A percentile compares a stretch with the other conserved stretches of the same genome.
Conservation (phyloP, 2,113 vertebrate species). For the Orthonyx spaldingii region DNA sequence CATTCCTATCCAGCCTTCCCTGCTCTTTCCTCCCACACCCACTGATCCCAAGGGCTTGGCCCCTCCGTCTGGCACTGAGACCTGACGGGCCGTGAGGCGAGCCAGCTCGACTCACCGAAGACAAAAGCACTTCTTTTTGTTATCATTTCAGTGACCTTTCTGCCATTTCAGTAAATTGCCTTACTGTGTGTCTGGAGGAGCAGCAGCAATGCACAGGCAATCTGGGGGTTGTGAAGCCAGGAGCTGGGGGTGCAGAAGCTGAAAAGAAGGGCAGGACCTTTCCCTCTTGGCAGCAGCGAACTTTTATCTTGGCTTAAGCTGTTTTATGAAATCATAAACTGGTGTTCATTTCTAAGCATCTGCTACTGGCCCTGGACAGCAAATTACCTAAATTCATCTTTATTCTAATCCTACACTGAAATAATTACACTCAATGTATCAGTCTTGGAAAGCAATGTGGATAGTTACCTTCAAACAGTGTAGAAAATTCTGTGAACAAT, state of each 20-base stretch:
- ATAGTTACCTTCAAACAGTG: background rate
- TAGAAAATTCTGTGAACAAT: background rate
- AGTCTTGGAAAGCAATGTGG: background rate
- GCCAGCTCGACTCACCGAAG: background rate
- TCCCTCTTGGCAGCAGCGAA: background rate
- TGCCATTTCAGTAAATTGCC: background rate
- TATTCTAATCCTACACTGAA: background rate
- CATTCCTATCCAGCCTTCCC: background rate
- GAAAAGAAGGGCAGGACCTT: background rate
- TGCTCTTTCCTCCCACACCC: background rate
- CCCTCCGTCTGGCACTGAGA: rapidly evolving
- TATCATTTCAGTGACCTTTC: background rate
- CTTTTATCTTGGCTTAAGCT: background rate
- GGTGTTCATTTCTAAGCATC: background rate
- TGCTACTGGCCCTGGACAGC: background rate
- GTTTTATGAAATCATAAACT: background rate
- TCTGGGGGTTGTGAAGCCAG: background rate
- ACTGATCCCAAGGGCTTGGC: background rate
- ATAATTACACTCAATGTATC: background rate
- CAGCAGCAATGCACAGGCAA: background rate
- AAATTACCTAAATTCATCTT: slow-evolving; percentile 42
- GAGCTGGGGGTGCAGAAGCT: background rate
- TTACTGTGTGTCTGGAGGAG: background rate
- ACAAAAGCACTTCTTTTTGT: background rate
- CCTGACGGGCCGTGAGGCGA: background rate